Percentiles rank a stretch among this genome's conserved stretches.
Conservation (phyloP, 2,113 vertebrate species). For the Phocoena sinus region DNA sequence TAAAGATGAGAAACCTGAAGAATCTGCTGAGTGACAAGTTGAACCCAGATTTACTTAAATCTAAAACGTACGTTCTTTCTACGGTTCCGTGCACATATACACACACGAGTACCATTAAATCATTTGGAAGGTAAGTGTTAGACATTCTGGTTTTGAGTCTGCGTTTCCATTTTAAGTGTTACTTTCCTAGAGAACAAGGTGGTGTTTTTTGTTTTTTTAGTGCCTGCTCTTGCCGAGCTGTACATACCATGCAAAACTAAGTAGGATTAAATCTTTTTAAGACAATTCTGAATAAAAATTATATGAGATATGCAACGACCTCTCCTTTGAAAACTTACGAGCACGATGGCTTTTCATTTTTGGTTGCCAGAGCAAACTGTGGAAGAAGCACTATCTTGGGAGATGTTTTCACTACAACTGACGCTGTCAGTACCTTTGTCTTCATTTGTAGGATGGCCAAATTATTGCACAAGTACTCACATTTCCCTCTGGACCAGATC, state of each 20-base stretch:
- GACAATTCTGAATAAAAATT: not conserved
- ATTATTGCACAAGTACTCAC: not conserved
- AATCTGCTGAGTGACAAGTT: not conserved
- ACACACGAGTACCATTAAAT: not conserved
- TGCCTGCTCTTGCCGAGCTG: not conserved
- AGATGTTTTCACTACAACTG: not conserved
- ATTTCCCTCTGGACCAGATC: not conserved
- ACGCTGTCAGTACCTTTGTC: not conserved
- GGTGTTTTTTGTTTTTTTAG: not conserved
- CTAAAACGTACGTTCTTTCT: not conserved
- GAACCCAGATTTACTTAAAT: not conserved
- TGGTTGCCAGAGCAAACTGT: not conserved
- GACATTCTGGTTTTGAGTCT: not conserved
- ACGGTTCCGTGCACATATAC: not conserved
- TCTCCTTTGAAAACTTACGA: not conserved
- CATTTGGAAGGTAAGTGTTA: not conserved
- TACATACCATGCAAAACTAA: not conserved
- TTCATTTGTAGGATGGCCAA: slow-evolving; percentile 3
- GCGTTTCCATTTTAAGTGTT: not conserved
- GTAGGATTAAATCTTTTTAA: not conserved
- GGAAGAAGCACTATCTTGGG: not conserved
- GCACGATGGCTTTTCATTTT: not conserved
- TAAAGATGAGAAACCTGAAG: not conserved
- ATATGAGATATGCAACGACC: not conserved
- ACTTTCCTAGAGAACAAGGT: not conserved